Evolutionary conservation across 2,113 vertebrate genomes (phyloP).

Genomic region (Passer montanus): DNA sequence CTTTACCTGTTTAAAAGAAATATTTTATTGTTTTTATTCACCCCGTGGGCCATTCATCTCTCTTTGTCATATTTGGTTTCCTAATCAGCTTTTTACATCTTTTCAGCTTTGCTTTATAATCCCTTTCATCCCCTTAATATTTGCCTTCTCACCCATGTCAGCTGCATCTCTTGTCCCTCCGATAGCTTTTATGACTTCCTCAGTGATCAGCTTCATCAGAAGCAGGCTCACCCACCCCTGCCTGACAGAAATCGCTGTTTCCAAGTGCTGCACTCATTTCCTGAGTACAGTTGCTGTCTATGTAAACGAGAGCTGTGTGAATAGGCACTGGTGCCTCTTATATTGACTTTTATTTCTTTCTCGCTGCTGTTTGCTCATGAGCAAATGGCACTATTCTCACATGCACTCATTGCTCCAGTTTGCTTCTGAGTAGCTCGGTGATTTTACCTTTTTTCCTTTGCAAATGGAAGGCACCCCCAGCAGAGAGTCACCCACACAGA

Average conservation of each 20-base stretch:
- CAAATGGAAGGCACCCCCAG: not conserved
- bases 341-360: slow-evolving; percentile 49
- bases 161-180: not conserved
- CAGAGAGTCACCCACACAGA: not conserved
- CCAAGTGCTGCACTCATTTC: slow-evolving; percentile 50
- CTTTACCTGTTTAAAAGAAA: slow-evolving; percentile 24
- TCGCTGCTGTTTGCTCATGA: slow-evolving; percentile 17
- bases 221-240: not conserved
- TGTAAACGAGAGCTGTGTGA: not conserved
- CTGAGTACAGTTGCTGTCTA: not conserved
- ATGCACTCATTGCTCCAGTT: not conserved
- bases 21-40: slow-evolving; percentile 35
- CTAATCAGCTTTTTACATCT: slow-evolving; percentile 61
- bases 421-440: not conserved
- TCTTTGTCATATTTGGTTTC: slow-evolving; percentile 46
- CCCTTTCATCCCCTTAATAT: slow-evolving; percentile 51
- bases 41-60: not conserved
- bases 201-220: not conserved
- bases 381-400: slow-evolving; percentile 44
- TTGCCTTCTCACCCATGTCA: slow-evolving; percentile 31
- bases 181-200: slow-evolving; percentile 51
- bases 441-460: not conserved
- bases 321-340: not conserved
- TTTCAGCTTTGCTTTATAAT: slow-evolving; percentile 54
- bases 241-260: slow-evolving; percentile 7